These are phyloP conservation scores for Tauraco hartlaubi DNA, from an alignment of 2,797 vertebrate species.

Conservation along the genomic window DNA sequence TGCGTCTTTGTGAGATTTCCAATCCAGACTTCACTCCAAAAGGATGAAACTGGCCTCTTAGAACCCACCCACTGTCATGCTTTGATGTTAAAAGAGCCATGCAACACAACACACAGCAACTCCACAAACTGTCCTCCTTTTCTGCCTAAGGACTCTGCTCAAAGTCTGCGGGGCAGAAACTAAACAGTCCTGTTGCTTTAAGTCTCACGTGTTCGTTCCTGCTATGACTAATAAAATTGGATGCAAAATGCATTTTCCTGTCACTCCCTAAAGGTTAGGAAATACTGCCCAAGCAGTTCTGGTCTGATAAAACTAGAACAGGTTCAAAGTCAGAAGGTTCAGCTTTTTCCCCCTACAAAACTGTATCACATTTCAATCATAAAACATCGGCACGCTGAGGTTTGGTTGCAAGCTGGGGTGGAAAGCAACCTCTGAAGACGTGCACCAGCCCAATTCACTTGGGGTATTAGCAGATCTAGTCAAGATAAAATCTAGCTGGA, in stretches of 20 bases:
- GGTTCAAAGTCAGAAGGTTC: slow-evolving; percentile 36
- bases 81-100: not conserved
- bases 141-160: not conserved
- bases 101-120: not conserved
- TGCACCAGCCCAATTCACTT: not conserved
- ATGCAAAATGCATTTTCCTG: slow-evolving; percentile 53
- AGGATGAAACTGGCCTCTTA: not conserved
- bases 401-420: not conserved
- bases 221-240: slow-evolving; percentile 47
- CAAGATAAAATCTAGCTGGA: slow-evolving; percentile 61
- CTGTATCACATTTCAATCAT: not conserved
- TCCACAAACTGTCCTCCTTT: not conserved
- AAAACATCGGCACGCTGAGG: not conserved
- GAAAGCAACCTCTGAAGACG: slow-evolving; percentile 29
- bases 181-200: not conserved
- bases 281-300: slow-evolving; percentile 5
- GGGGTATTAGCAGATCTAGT: not conserved
- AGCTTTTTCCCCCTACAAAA: slow-evolving; percentile 23
- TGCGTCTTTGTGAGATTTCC: not conserved
- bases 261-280: slow-evolving; percentile 57
- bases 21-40: not conserved
- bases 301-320: slow-evolving; percentile 1
- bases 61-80: not conserved
- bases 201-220: not conserved
- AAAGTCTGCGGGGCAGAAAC: not conserved